These are phyloP conservation scores for Tenualosa ilisha DNA, from an alignment of 2,797 vertebrate genomes.

Conservation along the genomic window DNA sequence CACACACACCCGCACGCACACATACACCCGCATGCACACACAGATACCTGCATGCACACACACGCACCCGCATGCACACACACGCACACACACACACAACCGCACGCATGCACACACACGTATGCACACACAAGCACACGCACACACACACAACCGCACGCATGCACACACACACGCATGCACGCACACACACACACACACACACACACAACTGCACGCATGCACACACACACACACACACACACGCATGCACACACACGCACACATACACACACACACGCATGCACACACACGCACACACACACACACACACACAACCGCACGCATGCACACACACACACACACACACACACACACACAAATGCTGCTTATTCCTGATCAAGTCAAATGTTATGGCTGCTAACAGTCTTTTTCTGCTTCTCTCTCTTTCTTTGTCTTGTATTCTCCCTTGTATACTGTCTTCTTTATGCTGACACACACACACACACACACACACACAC, in stretches of 20 bases:
- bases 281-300: not conserved
- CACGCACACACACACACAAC: not conserved
- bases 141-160: not conserved
- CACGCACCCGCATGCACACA: no score
- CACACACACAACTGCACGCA: not conserved
- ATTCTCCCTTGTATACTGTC: no score
- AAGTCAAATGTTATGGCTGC: no score
- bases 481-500: not conserved
- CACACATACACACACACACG: slow-evolving; percentile 1
- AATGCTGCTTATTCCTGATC: not conserved
- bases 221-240: no score
- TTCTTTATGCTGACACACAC: not conserved
- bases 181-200: not conserved
- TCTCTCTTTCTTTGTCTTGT: no score
- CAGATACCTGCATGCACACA: not conserved
- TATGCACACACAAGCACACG: not conserved
- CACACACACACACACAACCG: no score
- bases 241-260: slow-evolving; percentile 2
- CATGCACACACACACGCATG: not conserved
- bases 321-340: no score
- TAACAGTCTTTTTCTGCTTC: no score
- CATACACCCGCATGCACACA: not conserved
- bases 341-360: no score
- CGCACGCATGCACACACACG: not conserved
- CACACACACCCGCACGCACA: not conserved